A percentile compares a stretch with the other conserved stretches of the same genome.
These are phyloP conservation scores for Amblyopsis hoosieri DNA, from an alignment of 2,797 vertebrate genomes.

Conservation along the genomic window DNA sequence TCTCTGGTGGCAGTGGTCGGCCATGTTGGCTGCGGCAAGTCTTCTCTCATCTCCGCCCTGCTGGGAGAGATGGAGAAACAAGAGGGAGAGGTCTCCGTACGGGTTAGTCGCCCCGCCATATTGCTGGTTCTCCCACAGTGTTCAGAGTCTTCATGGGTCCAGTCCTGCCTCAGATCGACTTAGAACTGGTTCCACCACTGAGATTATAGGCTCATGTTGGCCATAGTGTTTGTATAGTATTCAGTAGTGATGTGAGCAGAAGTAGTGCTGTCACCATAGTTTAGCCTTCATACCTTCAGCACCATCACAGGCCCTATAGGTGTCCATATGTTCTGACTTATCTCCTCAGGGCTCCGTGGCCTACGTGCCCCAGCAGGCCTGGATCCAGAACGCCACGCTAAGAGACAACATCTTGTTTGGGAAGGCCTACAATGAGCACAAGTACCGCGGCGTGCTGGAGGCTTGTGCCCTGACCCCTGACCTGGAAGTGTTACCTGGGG, in stretches of 20 bases:
- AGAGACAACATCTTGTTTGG: slow-evolving; percentile 96
- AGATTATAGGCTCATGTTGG: too few species aligned
- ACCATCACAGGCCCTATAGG: too few species aligned
- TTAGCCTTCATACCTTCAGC: too few species aligned
- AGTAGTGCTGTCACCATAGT: too few species aligned
- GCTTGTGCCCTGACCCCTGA: slow-evolving; percentile 90
- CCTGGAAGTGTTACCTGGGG: slow-evolving; percentile 90
- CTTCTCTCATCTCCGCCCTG: slow-evolving; percentile 90
- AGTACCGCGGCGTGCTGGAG: slow-evolving; percentile 85
- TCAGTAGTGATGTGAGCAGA: not conserved
- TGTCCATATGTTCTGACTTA: not conserved
- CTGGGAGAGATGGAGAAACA: slow-evolving; percentile 96
- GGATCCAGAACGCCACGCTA: slow-evolving; percentile 95
- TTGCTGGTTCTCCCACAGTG: not conserved
- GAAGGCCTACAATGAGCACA: slow-evolving; percentile 78
- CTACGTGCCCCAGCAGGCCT: slow-evolving; percentile 96
- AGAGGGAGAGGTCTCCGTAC: slow-evolving; percentile 86
- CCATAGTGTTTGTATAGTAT: not conserved
- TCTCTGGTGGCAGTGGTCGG: slow-evolving; percentile 92
- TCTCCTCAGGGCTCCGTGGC: slow-evolving; percentile 89
- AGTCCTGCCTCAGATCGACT: too few species aligned
- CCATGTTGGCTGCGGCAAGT: slow-evolving; percentile 95
- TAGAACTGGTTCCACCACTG: too few species aligned
- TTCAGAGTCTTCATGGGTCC: too few species aligned
- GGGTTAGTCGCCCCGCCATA: slow-evolving; percentile 70